A percentile compares a stretch with the other conserved stretches of the same genome.
Evolutionary conservation across 2,797 vertebrate species (phyloP).

Genomic region (Diglossa cyanea): DNA sequence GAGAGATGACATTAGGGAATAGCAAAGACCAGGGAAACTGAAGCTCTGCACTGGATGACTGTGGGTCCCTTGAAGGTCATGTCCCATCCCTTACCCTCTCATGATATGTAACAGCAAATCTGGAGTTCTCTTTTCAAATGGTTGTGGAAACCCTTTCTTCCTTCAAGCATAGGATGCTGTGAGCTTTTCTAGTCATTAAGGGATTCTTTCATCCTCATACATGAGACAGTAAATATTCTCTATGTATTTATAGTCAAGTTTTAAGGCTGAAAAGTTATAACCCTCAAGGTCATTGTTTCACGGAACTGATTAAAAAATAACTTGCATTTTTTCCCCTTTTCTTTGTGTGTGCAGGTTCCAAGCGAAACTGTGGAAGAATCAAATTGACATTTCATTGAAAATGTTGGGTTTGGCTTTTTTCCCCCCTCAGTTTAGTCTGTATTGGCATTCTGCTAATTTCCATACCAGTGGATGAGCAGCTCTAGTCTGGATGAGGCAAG

Average conservation of each 20-base stretch:
- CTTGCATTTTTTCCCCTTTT: accelerated
- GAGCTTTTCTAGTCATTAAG: background rate
- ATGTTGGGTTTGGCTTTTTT: background rate
- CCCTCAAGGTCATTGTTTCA: background rate
- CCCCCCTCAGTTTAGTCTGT: background rate
- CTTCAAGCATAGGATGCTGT: background rate
- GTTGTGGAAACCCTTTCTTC: background rate
- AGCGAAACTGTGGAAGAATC: background rate
- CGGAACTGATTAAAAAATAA: background rate
- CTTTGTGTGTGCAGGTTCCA: background rate
- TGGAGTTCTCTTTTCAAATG: background rate
- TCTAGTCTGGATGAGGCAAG: background rate
- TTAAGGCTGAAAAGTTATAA: background rate
- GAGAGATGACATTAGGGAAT: background rate
- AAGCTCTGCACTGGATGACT: background rate
- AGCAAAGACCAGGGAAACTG: background rate
- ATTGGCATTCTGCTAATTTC: background rate
- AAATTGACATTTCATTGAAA: background rate
- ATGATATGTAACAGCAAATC: background rate
- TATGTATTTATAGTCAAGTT: background rate
- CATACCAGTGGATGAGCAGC: background rate
- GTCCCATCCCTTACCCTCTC: background rate
- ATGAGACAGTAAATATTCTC: background rate
- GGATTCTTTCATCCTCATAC: background rate
- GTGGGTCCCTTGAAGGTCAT: background rate